These are phyloP conservation scores for Ptilorrhoa leucosticta DNA, from an alignment of 2,113 vertebrate genomes.

Conservation along the genomic window DNA sequence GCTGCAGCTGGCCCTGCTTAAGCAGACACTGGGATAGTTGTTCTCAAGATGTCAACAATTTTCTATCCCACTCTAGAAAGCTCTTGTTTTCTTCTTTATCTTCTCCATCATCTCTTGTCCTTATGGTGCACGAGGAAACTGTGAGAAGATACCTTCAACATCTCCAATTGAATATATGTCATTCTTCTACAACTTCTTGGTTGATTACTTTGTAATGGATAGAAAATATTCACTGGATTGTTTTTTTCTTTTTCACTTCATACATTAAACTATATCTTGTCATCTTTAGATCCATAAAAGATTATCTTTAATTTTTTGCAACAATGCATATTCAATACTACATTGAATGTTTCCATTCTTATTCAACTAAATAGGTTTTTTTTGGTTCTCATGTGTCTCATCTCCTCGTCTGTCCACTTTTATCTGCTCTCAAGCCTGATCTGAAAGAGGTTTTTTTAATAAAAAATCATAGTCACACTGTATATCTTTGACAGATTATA, in stretches of 20 bases:
- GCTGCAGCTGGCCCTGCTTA: not conserved
- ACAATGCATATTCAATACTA: not conserved
- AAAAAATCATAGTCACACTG: not conserved
- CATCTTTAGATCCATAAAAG: not conserved
- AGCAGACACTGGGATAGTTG: not conserved
- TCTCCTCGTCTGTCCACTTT: not conserved
- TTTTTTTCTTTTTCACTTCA: not conserved
- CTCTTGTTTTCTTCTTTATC: conserved; percentile 31
- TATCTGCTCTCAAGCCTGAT: conserved; percentile 11
- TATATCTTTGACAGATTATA: not conserved
- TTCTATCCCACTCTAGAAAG: not conserved
- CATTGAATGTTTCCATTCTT: not conserved
- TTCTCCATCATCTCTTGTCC: not conserved
- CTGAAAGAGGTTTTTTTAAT: not conserved
- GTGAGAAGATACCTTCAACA: conserved; percentile 10
- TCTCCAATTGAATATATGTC: not conserved
- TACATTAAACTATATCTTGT: not conserved
- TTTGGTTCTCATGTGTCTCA: not conserved
- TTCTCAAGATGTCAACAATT: not conserved
- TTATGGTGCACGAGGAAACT: not conserved
- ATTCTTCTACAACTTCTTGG: not conserved
- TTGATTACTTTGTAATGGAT: not conserved
- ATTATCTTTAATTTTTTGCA: not conserved
- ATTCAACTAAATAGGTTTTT: not conserved
- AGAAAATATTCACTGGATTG: not conserved